phyloP scores from a whole-genome alignment of 2,888 invertebrate species.

The Ametastegia equiseti region DNA sequence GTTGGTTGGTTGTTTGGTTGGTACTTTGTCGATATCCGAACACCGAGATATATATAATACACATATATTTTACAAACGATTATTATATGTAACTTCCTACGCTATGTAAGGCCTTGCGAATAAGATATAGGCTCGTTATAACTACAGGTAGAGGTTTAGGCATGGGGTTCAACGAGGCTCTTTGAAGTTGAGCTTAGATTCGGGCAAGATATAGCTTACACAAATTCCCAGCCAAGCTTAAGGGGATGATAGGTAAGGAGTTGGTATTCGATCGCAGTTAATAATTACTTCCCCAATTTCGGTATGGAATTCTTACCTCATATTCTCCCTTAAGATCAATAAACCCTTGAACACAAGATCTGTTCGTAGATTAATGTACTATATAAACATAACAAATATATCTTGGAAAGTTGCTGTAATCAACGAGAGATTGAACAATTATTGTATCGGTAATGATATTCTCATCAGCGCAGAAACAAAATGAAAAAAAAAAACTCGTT shows the following conservation, averaged over 20 bases:
- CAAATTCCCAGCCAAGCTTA: conserved; percentile 20
- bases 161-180: conserved; percentile 19
- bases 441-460: not conserved
- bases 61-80: conserved; percentile 22
- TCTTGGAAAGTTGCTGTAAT: not conserved
- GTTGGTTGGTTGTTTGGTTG: not conserved
- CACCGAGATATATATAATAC: too few relatives aligned
- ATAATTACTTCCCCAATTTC: conserved; percentile 27
- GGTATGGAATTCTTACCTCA: conserved; percentile 3
- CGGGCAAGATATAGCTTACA: conserved; percentile 9
- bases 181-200: conserved; percentile 43
- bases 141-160: not conserved
- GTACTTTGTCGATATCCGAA: conserved; percentile 21
- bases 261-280: conserved; percentile 32
- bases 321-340: not conserved
- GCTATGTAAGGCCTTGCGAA: not conserved
- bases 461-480: not conserved
- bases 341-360: not conserved
- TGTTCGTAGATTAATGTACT: not conserved
- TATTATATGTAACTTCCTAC: conserved; percentile 32
- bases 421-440: not conserved
- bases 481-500: not conserved
- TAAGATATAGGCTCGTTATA: conserved; percentile 30
- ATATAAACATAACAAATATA: not conserved
- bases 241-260: conserved; percentile 7